Evolutionary conservation across 2,888 invertebrate genomes (phyloP).

Genomic region (Syrista parreyssii): DNA sequence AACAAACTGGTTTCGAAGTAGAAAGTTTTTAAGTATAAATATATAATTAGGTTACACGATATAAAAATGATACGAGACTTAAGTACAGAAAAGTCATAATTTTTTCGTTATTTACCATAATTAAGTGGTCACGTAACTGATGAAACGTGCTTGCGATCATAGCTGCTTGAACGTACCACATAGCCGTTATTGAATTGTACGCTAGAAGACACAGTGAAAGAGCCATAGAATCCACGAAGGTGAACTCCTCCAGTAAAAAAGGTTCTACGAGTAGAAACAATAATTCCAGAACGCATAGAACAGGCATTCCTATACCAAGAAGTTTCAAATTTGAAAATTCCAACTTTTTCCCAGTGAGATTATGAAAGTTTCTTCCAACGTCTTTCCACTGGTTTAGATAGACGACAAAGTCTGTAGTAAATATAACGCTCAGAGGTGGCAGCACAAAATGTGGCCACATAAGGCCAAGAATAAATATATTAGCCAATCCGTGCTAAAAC

Average conservation of each 20-base stretch:
- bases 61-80: neutral
- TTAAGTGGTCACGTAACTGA: neutral
- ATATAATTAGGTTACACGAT: neutral
- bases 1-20: neutral
- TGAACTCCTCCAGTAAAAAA: neutral
- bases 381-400: neutral
- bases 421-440: neutral
- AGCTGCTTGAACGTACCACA: neutral
- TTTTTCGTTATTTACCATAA: neutral
- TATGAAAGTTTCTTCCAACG: neutral
- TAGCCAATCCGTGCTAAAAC: neutral
- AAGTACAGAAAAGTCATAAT: neutral
- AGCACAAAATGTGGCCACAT: conserved; percentile 1
- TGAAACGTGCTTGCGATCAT: neutral
- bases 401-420: neutral
- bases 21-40: neutral
- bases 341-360: neutral
- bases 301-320: neutral
- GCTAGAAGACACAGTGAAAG: neutral
- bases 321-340: neutral
- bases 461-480: neutral
- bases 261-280: neutral
- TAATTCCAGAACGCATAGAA: neutral
- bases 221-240: neutral
- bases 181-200: neutral